Percentiles rank a stretch among this genome's conserved stretches.
phyloP scores from a whole-genome alignment of 2,113 vertebrate species.

The Candoia aspera region DNA sequence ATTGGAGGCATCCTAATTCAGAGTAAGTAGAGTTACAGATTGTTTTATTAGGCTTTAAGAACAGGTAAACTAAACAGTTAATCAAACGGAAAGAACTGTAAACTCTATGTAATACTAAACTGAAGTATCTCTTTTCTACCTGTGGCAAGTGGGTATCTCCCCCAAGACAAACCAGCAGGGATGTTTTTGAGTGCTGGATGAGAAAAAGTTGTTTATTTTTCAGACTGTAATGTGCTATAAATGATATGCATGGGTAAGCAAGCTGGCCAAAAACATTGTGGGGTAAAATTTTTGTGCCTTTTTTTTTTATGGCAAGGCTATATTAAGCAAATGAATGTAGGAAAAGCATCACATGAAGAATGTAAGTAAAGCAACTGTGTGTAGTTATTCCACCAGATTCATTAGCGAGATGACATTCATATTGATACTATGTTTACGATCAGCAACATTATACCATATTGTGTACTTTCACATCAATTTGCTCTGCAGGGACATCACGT shows the following conservation, averaged over 20 bases:
- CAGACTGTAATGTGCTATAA: neutral
- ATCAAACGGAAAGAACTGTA: neutral
- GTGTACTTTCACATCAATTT: neutral
- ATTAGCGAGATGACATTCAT: neutral
- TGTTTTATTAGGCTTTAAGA: neutral
- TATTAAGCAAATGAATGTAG: neutral
- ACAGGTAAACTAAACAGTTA: neutral
- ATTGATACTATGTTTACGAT: neutral
- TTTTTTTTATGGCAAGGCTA: neutral
- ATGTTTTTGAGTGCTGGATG: neutral
- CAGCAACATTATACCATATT: neutral
- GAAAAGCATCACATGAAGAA: neutral
- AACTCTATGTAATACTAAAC: neutral
- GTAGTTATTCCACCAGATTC: neutral
- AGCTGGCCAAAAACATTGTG: neutral
- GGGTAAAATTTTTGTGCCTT: neutral
- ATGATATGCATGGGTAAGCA: neutral
- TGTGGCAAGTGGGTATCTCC: neutral
- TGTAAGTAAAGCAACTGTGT: neutral
- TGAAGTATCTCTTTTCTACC: neutral
- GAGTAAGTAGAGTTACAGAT: neutral
- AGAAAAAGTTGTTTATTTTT: neutral
- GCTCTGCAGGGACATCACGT: conserved; percentile 36
- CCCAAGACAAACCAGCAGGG: neutral
- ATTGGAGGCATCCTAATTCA: neutral